phyloP scores from a whole-genome alignment of 2,113 vertebrate genomes.

The Diadophis punctatus region DNA sequence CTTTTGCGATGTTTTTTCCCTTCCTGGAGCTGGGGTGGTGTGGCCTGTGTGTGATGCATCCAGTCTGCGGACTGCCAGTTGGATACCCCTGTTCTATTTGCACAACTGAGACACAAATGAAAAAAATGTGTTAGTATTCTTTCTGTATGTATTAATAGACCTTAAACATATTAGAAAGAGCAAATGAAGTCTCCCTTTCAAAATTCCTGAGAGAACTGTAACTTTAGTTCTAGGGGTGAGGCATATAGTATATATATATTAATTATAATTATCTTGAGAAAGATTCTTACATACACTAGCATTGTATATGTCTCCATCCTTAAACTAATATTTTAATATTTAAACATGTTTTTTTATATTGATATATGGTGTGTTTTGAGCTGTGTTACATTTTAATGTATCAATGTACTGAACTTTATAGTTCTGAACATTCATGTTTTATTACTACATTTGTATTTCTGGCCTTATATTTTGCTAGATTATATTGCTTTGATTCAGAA shows the following conservation, averaged over 20 bases:
- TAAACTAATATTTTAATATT: background rate
- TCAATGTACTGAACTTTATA: background rate
- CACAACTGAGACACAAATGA: background rate
- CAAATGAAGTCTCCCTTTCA: background rate
- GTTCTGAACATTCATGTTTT: background rate
- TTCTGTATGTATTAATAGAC: background rate
- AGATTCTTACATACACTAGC: too few species aligned
- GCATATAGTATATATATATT: too few species aligned
- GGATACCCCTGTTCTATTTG: too few species aligned
- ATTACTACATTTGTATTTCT: background rate
- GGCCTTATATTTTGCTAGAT: background rate
- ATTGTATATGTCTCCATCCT: background rate
- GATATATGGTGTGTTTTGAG: background rate
- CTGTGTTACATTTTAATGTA: background rate
- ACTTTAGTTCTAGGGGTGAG: background rate
- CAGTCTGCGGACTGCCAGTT: too few species aligned
- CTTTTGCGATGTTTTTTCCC: too few species aligned
- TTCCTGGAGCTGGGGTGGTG: too few species aligned
- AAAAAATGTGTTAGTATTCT: background rate
- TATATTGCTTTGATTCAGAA: background rate
- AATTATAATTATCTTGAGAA: too few species aligned
- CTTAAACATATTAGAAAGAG: background rate
- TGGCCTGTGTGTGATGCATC: too few species aligned
- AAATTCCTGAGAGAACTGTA: background rate
- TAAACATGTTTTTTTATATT: background rate